phyloP scores from a whole-genome alignment of 2,113 vertebrate species.

The Anolis sagrei region DNA sequence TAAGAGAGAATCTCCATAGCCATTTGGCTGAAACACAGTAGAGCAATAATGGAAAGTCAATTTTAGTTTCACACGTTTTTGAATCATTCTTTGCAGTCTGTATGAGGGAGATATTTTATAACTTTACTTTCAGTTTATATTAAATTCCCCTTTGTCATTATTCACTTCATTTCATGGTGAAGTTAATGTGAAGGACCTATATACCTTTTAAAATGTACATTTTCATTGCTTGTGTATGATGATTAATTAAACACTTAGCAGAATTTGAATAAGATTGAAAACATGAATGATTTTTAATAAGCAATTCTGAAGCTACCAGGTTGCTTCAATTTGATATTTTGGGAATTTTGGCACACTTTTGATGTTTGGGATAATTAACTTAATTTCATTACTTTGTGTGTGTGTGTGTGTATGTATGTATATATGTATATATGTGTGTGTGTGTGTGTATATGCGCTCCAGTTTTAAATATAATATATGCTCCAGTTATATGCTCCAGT shows the following conservation, averaged over 20 bases:
- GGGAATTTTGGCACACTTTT: neutral
- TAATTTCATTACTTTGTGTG: conserved; percentile 6
- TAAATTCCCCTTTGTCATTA: neutral
- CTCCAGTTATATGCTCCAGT: no score
- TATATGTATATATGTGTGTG: no score
- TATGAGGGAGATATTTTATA: neutral
- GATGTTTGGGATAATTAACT: neutral
- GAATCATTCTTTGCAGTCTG: neutral
- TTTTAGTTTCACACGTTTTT: neutral
- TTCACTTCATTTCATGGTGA: neutral
- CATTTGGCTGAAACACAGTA: neutral
- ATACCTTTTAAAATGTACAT: neutral
- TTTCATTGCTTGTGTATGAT: neutral
- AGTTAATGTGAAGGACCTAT: neutral
- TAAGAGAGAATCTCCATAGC: neutral
- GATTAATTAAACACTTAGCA: neutral
- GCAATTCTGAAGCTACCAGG: neutral
- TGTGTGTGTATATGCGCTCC: no score
- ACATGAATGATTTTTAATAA: neutral
- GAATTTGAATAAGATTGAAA: conserved; percentile 19
- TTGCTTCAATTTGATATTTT: neutral
- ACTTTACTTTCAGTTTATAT: neutral
- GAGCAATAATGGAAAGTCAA: neutral
- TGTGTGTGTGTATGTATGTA: no score
- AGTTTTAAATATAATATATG: neutral